Evolutionary conservation across 2,888 invertebrate genomes (phyloP).

Genomic region (Eupithecia vulgata): DNA sequence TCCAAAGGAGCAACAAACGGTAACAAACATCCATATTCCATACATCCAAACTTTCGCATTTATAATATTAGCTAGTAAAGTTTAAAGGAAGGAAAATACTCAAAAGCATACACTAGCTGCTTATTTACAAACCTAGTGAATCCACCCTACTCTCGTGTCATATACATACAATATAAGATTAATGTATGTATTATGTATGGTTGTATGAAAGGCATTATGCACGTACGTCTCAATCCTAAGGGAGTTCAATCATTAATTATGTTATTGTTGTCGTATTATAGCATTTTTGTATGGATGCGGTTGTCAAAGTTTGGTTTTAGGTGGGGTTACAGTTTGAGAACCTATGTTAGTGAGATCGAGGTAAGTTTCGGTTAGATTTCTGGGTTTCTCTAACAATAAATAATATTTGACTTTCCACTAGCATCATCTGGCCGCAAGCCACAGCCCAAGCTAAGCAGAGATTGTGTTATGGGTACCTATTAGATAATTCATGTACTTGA

Average conservation of each 20-base stretch:
- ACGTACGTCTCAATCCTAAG: slow-evolving; percentile 42
- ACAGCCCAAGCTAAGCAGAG: no score
- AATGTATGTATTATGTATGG: slow-evolving; percentile 12
- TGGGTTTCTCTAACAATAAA: no score
- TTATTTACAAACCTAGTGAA: neutral
- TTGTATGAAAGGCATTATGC: slow-evolving; percentile 23
- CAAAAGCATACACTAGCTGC: neutral
- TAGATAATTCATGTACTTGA: no score
- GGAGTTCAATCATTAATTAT: slow-evolving; percentile 41
- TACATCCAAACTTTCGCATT: no score
- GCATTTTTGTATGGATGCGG: slow-evolving; percentile 28
- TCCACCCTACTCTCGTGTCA: neutral
- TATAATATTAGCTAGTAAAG: no score
- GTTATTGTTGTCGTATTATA: slow-evolving; percentile 39
- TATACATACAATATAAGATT: slow-evolving; percentile 12
- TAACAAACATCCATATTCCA: no score
- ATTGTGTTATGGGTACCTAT: no score
- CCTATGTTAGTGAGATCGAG: neutral
- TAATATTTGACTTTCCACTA: no score
- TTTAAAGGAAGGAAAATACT: neutral
- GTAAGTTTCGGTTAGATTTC: neutral
- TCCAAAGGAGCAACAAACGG: no score
- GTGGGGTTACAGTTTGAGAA: neutral
- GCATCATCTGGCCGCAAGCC: no score
- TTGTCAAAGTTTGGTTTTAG: slow-evolving; percentile 22